These are phyloP conservation scores for Lasioglossum leucozonium DNA, from an alignment of 2,888 invertebrate genomes.

Conservation along the genomic window DNA sequence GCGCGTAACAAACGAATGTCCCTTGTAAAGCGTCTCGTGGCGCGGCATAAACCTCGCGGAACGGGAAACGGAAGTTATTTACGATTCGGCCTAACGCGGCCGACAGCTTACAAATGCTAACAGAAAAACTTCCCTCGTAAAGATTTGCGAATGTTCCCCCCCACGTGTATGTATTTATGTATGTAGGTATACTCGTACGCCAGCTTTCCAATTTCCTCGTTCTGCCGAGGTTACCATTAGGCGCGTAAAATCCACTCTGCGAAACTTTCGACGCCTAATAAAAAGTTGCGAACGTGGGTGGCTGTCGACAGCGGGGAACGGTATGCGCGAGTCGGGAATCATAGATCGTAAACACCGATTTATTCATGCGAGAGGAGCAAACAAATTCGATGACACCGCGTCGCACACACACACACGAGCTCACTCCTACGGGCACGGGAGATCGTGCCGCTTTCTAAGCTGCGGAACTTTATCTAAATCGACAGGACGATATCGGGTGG, in stretches of 20 bases:
- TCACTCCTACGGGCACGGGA: constrained; percentile 30
- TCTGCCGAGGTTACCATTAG: not conserved
- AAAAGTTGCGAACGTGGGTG: constrained; percentile 6
- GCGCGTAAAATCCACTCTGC: not conserved
- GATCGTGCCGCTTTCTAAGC: constrained; percentile 58
- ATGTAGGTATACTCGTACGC: not conserved
- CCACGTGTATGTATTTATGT: not conserved
- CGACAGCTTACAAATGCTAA: constrained; percentile 13
- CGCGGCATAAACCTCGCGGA: not conserved
- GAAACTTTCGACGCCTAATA: too few species aligned
- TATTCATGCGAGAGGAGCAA: constrained; percentile 46
- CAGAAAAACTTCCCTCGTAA: constrained; percentile 7
- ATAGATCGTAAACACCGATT: constrained; percentile 52
- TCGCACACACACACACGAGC: not conserved
- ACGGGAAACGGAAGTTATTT: constrained; percentile 10
- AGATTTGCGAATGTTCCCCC: not conserved
- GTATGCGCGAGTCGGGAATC: constrained; percentile 15
- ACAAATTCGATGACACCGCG: constrained; percentile 61
- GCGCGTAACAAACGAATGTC: not conserved
- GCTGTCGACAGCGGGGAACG: constrained; percentile 27
- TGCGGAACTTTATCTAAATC: constrained; percentile 64
- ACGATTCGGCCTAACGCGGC: not conserved
- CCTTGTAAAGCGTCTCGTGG: not conserved
- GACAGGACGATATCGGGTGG: constrained; percentile 55
- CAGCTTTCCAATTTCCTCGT: constrained; percentile 15